Conservation (phyloP, 2,797 vertebrate genomes). For the Spinus pinus region DNA sequence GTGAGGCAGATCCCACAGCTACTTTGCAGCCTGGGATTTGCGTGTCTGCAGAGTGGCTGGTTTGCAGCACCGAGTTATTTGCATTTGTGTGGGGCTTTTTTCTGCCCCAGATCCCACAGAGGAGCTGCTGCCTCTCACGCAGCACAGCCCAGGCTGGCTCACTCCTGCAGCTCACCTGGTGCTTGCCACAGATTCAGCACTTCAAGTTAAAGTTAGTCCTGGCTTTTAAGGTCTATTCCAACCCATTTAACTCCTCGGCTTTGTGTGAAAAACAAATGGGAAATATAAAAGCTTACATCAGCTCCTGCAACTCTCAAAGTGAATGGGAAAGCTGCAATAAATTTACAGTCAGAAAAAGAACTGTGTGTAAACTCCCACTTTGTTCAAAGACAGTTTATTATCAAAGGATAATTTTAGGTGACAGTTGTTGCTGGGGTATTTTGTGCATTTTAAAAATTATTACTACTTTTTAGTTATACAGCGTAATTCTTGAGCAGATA, state of each 20-base stretch:
- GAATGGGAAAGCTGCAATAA: not conserved
- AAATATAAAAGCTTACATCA: slow-evolving; percentile 15
- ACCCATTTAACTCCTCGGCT: slow-evolving; percentile 29
- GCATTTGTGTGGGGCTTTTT: not conserved
- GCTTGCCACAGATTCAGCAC: not conserved
- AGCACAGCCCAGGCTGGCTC: not conserved
- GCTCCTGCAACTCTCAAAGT: not conserved
- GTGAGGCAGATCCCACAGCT: not conserved
- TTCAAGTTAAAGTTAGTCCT: not conserved
- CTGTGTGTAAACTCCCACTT: not conserved
- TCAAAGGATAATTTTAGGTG: not conserved
- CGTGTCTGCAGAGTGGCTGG: not conserved
- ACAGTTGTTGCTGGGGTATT: not conserved
- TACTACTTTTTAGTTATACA: not conserved
- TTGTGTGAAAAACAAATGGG: slow-evolving; percentile 13
- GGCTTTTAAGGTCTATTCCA: slow-evolving; percentile 36
- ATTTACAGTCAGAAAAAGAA: not conserved
- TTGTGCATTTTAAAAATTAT: not conserved
- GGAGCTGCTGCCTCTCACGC: not conserved
- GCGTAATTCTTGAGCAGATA: slow-evolving; percentile 22
- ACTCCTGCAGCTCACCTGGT: not conserved
- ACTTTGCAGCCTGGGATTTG: not conserved
- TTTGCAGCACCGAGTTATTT: not conserved
- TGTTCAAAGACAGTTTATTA: not conserved
- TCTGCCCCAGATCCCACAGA: not conserved